Evolutionary conservation across 1,140 invertebrate genomes (phyloP).

Genomic region (Helicoverpa zea): DNA sequence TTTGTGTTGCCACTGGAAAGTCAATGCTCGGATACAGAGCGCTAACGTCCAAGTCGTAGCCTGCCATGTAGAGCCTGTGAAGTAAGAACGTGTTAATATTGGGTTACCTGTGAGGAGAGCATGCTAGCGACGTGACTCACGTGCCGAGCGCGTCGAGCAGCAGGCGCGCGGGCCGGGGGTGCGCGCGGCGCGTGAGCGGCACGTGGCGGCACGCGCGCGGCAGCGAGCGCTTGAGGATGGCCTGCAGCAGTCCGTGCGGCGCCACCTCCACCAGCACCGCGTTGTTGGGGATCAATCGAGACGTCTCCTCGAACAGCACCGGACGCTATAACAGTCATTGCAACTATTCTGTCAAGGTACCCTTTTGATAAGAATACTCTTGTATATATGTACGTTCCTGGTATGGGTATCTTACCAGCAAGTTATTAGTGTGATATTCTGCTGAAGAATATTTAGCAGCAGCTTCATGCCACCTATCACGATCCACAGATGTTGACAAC

Average conservation of each 20-base stretch:
- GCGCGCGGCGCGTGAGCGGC: conserved; percentile 91
- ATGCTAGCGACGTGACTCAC: conserved; percentile 66
- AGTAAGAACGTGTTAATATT: background rate
- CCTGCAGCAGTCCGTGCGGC: conserved; percentile 92
- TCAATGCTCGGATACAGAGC: conserved; percentile 88
- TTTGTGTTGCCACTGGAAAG: conserved; percentile 89
- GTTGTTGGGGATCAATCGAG: conserved; percentile 91
- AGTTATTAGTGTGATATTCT: conserved; percentile 96
- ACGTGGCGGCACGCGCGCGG: conserved; percentile 88
- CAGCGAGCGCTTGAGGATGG: conserved; percentile 88
- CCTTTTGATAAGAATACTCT: background rate
- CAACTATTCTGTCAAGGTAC: background rate
- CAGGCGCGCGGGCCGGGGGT: conserved; percentile 89
- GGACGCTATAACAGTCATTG: conserved; percentile 80
- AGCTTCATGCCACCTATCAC: conserved; percentile 89
- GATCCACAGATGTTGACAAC: conserved; percentile 94
- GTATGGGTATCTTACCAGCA: conserved; percentile 83
- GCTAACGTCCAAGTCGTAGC: conserved; percentile 87
- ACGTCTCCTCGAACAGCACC: conserved; percentile 94
- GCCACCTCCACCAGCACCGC: conserved; percentile 92
- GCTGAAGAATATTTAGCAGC: conserved; percentile 91
- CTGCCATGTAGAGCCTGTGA: conserved; percentile 88
- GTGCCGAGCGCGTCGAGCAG: conserved; percentile 91
- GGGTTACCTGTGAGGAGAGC: background rate
- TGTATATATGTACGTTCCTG: background rate